Percentiles rank a stretch among this genome's conserved stretches.
These are phyloP conservation scores for Sarcophaga caerulescens DNA, from an alignment of 2,888 invertebrate species.

Conservation along the genomic window DNA sequence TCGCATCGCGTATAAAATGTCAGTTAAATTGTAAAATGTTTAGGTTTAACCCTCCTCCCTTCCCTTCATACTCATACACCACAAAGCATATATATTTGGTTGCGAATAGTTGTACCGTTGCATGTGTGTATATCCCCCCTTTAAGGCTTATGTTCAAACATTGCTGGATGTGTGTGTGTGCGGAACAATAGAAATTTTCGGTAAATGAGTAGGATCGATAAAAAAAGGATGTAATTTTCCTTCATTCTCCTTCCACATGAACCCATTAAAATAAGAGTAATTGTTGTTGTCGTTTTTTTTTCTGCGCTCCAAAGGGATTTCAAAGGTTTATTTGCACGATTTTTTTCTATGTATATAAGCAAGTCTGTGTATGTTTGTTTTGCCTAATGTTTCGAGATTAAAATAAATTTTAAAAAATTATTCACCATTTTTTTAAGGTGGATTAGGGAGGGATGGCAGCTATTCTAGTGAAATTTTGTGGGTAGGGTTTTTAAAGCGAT, in stretches of 20 bases:
- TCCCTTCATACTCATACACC: neutral
- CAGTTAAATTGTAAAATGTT: conserved; percentile 52
- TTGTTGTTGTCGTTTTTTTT: conserved; percentile 29
- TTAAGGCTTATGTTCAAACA: neutral
- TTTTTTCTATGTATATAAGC: neutral
- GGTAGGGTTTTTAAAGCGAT: too few relatives aligned
- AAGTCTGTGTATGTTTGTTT: neutral
- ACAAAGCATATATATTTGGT: neutral
- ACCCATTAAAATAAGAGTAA: conserved; percentile 33
- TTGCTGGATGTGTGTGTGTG: neutral
- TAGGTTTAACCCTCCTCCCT: neutral
- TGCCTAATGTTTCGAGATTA: neutral
- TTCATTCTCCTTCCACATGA: conserved; percentile 11
- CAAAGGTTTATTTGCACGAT: neutral
- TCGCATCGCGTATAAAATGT: conserved; percentile 52
- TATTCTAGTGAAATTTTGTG: too few relatives aligned
- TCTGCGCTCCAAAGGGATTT: conserved; percentile 24
- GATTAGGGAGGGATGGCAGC: neutral
- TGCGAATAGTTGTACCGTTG: conserved; percentile 17
- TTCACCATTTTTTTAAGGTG: neutral
- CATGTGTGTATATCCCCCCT: conserved; percentile 8
- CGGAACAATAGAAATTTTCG: conserved; percentile 18
- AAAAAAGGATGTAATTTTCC: conserved; percentile 23
- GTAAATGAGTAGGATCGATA: conserved; percentile 53
- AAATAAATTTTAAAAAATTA: neutral